Percentiles rank a stretch among this genome's conserved stretches.
Conservation (phyloP, 1,140 invertebrate genomes). For the Platyura marginata region DNA sequence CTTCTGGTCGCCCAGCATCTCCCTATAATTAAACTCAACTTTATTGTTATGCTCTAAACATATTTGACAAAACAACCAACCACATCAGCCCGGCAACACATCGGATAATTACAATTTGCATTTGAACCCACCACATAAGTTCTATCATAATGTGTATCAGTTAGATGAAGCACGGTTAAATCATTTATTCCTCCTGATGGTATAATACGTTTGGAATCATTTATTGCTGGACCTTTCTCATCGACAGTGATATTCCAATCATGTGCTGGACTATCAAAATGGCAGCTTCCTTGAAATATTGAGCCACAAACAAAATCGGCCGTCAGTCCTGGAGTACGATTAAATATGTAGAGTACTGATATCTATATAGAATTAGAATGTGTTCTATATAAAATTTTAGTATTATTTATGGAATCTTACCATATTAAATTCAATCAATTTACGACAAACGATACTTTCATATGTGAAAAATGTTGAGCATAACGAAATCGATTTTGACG, state of each 20-base stretch:
- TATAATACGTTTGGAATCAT: not conserved
- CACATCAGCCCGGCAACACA: conserved; percentile 53
- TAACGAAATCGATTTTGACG: no score
- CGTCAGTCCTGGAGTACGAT: not conserved
- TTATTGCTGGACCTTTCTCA: not conserved
- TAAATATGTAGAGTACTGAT: not conserved
- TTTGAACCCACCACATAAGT: conserved; percentile 77
- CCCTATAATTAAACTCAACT: conserved; percentile 37
- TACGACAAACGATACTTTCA: not conserved
- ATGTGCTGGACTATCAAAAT: not conserved
- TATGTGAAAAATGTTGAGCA: no score
- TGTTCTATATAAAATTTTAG: not conserved
- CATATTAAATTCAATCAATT: not conserved
- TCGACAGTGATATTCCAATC: not conserved
- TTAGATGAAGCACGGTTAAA: conserved; percentile 82
- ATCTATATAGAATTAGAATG: not conserved
- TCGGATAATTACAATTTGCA: conserved; percentile 74
- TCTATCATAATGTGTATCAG: conserved; percentile 85
- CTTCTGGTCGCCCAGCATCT: conserved; percentile 44
- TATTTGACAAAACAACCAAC: no score
- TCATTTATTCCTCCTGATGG: not conserved
- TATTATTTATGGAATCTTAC: not conserved
- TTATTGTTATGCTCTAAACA: not conserved
- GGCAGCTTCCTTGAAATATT: not conserved
- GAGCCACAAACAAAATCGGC: not conserved